These are phyloP conservation scores for Cyrtodaria siliqua DNA, from an alignment of 2,888 invertebrate genomes.

Conservation along the genomic window DNA sequence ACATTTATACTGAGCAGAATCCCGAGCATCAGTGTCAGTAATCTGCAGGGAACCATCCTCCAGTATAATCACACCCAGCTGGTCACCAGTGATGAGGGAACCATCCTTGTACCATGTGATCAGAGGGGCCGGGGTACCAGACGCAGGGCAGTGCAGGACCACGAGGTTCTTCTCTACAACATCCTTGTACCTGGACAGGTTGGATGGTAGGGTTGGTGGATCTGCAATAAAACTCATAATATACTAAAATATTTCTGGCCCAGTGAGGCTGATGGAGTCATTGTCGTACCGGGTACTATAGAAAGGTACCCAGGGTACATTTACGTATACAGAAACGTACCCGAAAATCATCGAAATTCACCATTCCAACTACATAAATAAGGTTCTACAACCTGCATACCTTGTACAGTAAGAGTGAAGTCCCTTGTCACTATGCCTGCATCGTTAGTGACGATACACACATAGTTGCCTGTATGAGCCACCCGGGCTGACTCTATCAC, in stretches of 20 bases:
- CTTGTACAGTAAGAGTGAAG: constrained; percentile 80
- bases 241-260: not conserved
- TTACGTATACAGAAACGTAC: too few relatives aligned
- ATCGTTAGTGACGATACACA: constrained; percentile 83
- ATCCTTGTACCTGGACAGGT: constrained; percentile 69
- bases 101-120: constrained; percentile 86
- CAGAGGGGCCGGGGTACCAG: constrained; percentile 85
- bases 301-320: too few relatives aligned
- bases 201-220: constrained; percentile 75
- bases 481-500: constrained; percentile 66
- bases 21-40: constrained; percentile 76
- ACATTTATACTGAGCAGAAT: constrained; percentile 86
- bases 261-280: too few relatives aligned
- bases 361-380: too few relatives aligned
- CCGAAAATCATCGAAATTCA: too few relatives aligned
- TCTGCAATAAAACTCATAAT: constrained; percentile 62
- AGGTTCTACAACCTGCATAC: too few relatives aligned
- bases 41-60: constrained; percentile 86
- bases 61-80: constrained; percentile 83
- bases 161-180: constrained; percentile 79
- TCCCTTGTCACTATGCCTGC: constrained; percentile 81
- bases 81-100: constrained; percentile 74
- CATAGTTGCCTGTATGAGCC: constrained; percentile 74
- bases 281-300: too few relatives aligned
- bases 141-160: constrained; percentile 84